These are phyloP conservation scores for Tortricodes alternella DNA, from an alignment of 2,888 invertebrate species.

Conservation along the genomic window DNA sequence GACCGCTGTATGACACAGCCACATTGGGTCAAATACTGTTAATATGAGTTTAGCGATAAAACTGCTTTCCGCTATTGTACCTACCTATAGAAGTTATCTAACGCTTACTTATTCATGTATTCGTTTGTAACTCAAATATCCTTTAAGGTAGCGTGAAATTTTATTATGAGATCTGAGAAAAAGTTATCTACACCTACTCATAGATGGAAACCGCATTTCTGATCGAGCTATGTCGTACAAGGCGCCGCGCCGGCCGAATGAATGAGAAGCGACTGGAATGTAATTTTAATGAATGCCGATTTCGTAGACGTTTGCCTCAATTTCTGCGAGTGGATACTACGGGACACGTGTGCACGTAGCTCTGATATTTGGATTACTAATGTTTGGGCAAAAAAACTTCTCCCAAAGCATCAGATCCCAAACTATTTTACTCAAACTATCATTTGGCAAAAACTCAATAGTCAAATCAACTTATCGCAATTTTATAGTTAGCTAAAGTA, in stretches of 20 bases:
- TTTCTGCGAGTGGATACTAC: not conserved
- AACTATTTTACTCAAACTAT: no score
- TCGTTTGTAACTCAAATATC: constrained; percentile 17
- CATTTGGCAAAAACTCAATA: no score
- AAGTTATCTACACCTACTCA: constrained; percentile 27
- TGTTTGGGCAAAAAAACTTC: no score
- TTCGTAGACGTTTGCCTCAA: constrained; percentile 11
- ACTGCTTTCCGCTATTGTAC: not conserved
- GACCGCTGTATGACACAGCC: no score
- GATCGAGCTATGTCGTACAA: not conserved
- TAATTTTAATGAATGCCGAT: constrained; percentile 15
- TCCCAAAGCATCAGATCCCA: no score
- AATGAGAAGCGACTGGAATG: constrained; percentile 13
- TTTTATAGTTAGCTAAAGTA: no score
- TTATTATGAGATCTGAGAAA: constrained; percentile 30
- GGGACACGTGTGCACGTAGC: no score
- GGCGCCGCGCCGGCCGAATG: constrained; percentile 15
- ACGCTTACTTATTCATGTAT: not conserved
- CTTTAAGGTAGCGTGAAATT: constrained; percentile 28
- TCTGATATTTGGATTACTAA: no score
- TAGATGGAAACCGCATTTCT: constrained; percentile 2
- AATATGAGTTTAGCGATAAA: no score
- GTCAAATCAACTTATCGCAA: no score
- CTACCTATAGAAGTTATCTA: not conserved
- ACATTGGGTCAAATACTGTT: no score